Base-by-base conservation (phyloP, 1,140 invertebrate genomes). In the Sycobia sp. region DNA sequence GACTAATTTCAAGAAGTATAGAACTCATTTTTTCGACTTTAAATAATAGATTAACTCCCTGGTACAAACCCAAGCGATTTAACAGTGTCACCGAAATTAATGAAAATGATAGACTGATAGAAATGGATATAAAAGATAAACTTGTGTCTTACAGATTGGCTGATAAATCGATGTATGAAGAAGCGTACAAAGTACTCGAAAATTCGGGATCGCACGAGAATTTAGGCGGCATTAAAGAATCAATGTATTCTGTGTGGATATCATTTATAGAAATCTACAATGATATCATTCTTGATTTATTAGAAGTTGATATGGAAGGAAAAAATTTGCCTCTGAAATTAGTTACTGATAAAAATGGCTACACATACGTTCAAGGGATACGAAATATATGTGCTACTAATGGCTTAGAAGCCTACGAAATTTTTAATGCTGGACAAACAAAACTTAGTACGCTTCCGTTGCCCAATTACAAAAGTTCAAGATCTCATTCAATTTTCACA, bases 231-330 rank as follows among this genome's bases (percentile, higher is more conserved):
- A 27, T 1, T 27, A 44, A 62, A 14, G 56, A 51, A 11, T 68
- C 47, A 10, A 71, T 76, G 60, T 81, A 69, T 65, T 73, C 68
- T 49, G 81, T 93, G 8, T 95, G 93, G 92, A 84, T 97, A 14
- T 93, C 92, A 10, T 95, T 94, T 78, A 87, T 87, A 3, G 94
- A 97, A 80, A 91, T 98, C 53, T 96, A 97, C 75, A 97, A 97
- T 80, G 95, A 97, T 72, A 84, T 86, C 13, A 86, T 96, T 10
- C 94, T 90, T 76, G 95, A 97, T 80, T 77, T 97, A 11, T 73
- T 97, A 23, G 83, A 32, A 11, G 55, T 65, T 4, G 66, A 74
- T 20, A 65, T 79, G 25, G 22, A 60, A 27, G 77, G 69, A 56
- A 76, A 55, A 62, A 74, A 79, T 72, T 73, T 68, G 65, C 71